Evolutionary conservation across 2,888 invertebrate species (phyloP).

Genomic region (Helicoverpa assulta): DNA sequence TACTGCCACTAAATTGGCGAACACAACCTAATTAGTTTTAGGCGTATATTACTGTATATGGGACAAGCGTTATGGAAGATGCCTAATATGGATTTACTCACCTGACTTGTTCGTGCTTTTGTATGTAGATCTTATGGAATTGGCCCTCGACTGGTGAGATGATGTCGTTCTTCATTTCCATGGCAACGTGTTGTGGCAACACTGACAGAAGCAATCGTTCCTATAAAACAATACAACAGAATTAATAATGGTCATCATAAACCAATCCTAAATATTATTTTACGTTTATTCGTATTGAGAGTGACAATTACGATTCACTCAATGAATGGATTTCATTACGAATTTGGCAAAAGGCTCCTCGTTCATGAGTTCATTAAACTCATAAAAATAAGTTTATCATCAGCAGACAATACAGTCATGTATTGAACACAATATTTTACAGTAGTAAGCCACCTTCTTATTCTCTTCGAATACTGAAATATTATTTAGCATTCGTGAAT

Average conservation of each 20-base stretch:
- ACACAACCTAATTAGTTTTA: slow-evolving; percentile 52
- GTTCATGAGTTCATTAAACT: slow-evolving; percentile 27
- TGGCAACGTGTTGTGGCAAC: slow-evolving; percentile 96
- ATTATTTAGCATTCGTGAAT: slow-evolving; percentile 8
- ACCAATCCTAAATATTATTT: not conserved
- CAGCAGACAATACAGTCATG: slow-evolving; percentile 14
- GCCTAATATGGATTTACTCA: slow-evolving; percentile 77
- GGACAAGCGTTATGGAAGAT: slow-evolving; percentile 17
- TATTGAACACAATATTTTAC: slow-evolving; percentile 16
- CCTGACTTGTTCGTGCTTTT: slow-evolving; percentile 98
- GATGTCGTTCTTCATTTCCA: slow-evolving; percentile 98
- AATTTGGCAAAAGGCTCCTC: slow-evolving; percentile 38
- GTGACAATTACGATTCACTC: slow-evolving; percentile 22
- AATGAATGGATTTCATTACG: slow-evolving; percentile 27
- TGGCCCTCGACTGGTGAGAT: slow-evolving; percentile 97
- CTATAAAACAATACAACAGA: slow-evolving; percentile 78
- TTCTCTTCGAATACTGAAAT: not conserved
- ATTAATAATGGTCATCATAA: slow-evolving; percentile 9
- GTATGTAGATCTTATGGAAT: slow-evolving; percentile 98
- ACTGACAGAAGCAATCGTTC: slow-evolving; percentile 96
- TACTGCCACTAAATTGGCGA: slow-evolving; percentile 70
- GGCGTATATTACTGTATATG: slow-evolving; percentile 43
- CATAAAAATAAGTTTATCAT: slow-evolving; percentile 26
- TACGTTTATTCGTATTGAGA: not conserved
- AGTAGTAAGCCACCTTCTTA: slow-evolving; percentile 9